A percentile compares a stretch with the other conserved stretches of the same genome.
Conservation (phyloP, 2,888 invertebrate genomes). For the Leucoptera coffeella region DNA sequence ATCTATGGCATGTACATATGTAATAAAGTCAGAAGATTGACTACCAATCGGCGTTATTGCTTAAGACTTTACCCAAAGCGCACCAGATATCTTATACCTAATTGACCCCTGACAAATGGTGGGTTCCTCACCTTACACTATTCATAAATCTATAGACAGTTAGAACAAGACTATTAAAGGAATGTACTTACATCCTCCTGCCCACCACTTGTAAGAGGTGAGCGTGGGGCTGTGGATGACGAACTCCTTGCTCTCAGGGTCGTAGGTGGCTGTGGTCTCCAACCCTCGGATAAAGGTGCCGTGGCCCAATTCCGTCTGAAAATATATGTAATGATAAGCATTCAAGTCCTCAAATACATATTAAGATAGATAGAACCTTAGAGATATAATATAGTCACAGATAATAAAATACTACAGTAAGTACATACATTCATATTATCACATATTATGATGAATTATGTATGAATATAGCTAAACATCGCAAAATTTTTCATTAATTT, state of each 20-base stretch:
- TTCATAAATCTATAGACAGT: no score
- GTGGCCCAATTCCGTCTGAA: constrained; percentile 88
- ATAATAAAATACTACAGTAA: background rate
- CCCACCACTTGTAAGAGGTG: constrained; percentile 95
- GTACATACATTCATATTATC: background rate
- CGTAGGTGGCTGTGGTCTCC: constrained; percentile 91
- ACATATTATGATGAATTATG: background rate
- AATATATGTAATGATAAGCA: background rate
- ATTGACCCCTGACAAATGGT: no score
- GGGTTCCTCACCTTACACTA: no score
- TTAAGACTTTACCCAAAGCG: background rate
- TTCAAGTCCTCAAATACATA: no score
- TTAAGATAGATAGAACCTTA: no score
- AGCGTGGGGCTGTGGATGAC: constrained; percentile 80
- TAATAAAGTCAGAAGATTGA: no score
- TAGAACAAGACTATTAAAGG: no score
- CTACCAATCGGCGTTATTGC: no score
- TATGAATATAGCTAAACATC: background rate
- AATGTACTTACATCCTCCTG: constrained; percentile 82
- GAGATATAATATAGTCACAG: no score
- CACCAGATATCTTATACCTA: no score
- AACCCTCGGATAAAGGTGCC: constrained; percentile 89
- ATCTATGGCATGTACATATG: no score
- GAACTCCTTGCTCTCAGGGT: constrained; percentile 76
- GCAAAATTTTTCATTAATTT: background rate